Evolutionary conservation across 2,797 vertebrate genomes (phyloP).

Genomic region (Tachyglossus aculeatus): DNA sequence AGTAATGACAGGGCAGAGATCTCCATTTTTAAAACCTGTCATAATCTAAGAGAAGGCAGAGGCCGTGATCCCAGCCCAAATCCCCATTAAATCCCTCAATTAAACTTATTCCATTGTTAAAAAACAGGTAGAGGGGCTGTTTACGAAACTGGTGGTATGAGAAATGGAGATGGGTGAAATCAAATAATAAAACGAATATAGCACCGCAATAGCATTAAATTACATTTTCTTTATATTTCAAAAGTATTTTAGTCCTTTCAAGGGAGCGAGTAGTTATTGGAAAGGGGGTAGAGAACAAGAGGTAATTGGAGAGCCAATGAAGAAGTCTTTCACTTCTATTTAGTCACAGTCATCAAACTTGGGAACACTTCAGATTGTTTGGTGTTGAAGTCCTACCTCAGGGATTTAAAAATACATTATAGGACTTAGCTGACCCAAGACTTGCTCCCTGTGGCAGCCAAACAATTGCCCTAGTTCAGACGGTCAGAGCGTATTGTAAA

Average conservation of each 20-base stretch:
- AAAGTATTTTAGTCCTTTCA: constrained; percentile 2
- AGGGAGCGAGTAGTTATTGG: background rate
- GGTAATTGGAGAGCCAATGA: background rate
- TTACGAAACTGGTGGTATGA: constrained; percentile 1
- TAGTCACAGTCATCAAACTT: too few relatives aligned
- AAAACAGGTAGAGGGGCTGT: background rate
- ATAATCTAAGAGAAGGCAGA: constrained; percentile 37
- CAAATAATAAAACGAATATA: background rate
- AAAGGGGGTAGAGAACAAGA: background rate
- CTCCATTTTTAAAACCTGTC: constrained; percentile 16
- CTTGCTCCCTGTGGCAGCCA: too few relatives aligned
- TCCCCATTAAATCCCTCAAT: constrained; percentile 5
- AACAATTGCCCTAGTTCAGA: too few relatives aligned
- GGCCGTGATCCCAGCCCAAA: constrained; percentile 4
- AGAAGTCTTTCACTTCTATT: too few relatives aligned
- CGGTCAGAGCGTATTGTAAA: too few relatives aligned
- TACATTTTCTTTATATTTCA: background rate
- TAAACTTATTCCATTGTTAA: background rate
- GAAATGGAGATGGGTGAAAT: constrained; percentile 5
- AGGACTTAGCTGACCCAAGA: too few relatives aligned
- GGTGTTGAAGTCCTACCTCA: too few relatives aligned
- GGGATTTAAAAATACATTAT: too few relatives aligned
- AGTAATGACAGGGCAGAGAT: background rate
- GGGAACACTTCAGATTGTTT: too few relatives aligned
- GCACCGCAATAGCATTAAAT: background rate